These are phyloP conservation scores for Arctopsyche grandis DNA, from an alignment of 1,140 invertebrate genomes.

Conservation along the genomic window DNA sequence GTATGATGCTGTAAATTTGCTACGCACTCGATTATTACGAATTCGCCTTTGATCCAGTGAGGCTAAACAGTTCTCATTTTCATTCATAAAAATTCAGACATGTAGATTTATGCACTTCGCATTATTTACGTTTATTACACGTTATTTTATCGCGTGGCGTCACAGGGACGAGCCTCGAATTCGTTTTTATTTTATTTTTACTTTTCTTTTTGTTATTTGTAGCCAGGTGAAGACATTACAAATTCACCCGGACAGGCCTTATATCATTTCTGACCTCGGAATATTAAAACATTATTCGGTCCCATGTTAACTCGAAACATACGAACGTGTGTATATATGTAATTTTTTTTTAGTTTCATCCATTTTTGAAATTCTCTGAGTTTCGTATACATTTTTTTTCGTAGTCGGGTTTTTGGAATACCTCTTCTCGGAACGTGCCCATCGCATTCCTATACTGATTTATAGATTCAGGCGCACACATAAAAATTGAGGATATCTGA, in stretches of 20 bases:
- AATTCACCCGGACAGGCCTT: conserved; percentile 39
- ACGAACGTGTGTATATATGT: conserved; percentile 18
- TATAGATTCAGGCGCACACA: conserved; percentile 10
- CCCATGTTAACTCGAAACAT: conserved; percentile 39
- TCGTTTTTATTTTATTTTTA: conserved; percentile 18
- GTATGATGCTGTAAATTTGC: neutral
- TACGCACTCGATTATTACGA: neutral
- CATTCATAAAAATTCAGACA: too few species aligned
- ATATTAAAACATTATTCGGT: conserved; percentile 41
- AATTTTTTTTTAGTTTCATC: conserved; percentile 24
- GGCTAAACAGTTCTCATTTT: too few species aligned
- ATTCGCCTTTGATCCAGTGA: neutral
- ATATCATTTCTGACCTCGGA: conserved; percentile 42
- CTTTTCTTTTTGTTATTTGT: conserved; percentile 19
- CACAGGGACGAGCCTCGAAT: neutral
- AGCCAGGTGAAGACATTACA: conserved; percentile 45
- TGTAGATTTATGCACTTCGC: too few species aligned
- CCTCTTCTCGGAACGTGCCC: conserved; percentile 41
- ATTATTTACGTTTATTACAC: too few species aligned
- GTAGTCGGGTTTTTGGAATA: conserved; percentile 38
- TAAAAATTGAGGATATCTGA: too few species aligned
- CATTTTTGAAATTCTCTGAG: conserved; percentile 41
- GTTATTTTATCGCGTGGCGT: too few species aligned
- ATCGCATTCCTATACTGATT: conserved; percentile 37
- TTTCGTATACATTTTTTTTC: conserved; percentile 30